These are phyloP conservation scores for Sphecodes monilicornis DNA, from an alignment of 2,888 invertebrate genomes.

Conservation along the genomic window DNA sequence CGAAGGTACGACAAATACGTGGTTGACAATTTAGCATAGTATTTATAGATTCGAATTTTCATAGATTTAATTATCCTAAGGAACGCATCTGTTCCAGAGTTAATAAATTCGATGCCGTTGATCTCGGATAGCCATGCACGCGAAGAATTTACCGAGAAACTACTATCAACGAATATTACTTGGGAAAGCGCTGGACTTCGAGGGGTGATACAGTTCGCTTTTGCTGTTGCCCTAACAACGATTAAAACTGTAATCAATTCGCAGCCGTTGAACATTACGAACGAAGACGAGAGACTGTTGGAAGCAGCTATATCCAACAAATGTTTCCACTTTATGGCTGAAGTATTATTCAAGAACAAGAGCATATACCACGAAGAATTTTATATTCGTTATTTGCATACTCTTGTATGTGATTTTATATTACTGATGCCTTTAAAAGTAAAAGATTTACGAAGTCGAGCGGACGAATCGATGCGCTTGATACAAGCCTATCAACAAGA, in stretches of 20 bases:
- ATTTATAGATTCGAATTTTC: not conserved
- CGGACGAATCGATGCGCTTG: conserved; percentile 95
- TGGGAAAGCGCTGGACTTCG: conserved; percentile 87
- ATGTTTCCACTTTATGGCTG: conserved; percentile 92
- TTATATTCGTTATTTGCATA: conserved; percentile 93
- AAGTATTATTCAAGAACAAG: conserved; percentile 89
- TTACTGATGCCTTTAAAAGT: conserved; percentile 96
- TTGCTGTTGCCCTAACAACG: conserved; percentile 89
- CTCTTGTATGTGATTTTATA: conserved; percentile 95
- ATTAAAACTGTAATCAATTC: conserved; percentile 87
- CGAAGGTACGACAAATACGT: conserved; percentile 85
- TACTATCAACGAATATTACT: conserved; percentile 83
- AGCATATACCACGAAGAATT: conserved; percentile 91
- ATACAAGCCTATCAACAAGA: conserved; percentile 91
- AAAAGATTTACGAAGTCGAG: conserved; percentile 92
- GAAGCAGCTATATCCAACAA: conserved; percentile 92
- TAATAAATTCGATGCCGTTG: conserved; percentile 81
- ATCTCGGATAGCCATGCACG: conserved; percentile 79
- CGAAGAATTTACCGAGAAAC: conserved; percentile 87
- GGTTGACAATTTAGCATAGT: not conserved
- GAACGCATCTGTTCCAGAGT: conserved; percentile 72
- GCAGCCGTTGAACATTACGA: conserved; percentile 86
- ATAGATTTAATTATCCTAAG: not conserved
- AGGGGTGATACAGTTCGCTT: conserved; percentile 89
- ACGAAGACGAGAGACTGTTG: conserved; percentile 92